Evolutionary conservation across 37 sponge, comb jelly and placozoan genomes (phyloP), one percentile per base, ranked within the genome.

Genomic region (Cliona cf. orientalis): DNA sequence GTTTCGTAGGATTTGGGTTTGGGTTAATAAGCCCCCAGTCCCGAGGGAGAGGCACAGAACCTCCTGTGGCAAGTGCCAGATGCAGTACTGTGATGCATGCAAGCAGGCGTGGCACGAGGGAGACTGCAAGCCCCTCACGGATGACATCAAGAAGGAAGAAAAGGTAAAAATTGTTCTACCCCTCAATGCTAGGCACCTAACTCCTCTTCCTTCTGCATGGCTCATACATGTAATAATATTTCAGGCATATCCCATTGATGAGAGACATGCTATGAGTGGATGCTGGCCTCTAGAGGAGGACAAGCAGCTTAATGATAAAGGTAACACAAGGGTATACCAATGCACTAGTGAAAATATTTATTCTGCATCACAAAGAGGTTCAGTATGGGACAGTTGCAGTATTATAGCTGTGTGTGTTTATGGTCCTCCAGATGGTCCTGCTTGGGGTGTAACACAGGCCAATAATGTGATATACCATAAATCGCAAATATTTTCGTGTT

Each of bases 71-170:
- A 26, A 65, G 31, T 70, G 68, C 45, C 26, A 58, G 55, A 28
- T 25, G 35, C 19, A 44, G n/a, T 81, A 88, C 42, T 88, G 88
- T 58, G 38, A 53, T 42, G 78, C 25, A 14, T 88, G 88, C 66
- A 80, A 81, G 63, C 66, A 75, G 63, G 29, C 44, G 1, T 88
- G 88, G 88, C 88, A 88, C 44, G 76, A 76, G 11, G 88, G 88
- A 23, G 77, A 75, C 42, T 88, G 88, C 36, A 11, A 0, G 46
- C 5, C 4, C 26, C 23, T 75, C 46, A 46, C 25, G 43, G 19
- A 75, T 11, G 69, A 29, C 5, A 26, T 75, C 1, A 12, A 66
- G 3, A 62, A 58, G 37, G 59, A 69, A 21, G 72, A 56, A 41
- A 38, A 58, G 46, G 78, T 78, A 34, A 56, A 28, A 5, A n/a